Conservation (phyloP, 2,888 invertebrate species). For the Polyommatus iphigenia region DNA sequence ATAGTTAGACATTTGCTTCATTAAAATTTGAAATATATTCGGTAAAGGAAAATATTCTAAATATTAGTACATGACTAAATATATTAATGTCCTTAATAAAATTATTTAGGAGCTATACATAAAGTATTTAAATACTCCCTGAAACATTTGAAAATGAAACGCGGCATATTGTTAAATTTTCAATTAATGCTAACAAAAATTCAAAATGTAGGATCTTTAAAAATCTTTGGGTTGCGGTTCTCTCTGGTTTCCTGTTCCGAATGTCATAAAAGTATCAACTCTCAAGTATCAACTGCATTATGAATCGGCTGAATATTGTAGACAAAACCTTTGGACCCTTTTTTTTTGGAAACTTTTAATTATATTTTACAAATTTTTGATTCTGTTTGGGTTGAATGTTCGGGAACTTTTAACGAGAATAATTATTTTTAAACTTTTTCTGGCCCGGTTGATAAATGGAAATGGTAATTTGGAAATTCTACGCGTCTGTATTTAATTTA, state of each 20-base stretch:
- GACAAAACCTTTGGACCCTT: slow-evolving; percentile 5
- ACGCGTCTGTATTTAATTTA: slow-evolving; percentile 4
- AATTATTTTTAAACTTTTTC: slow-evolving; percentile 27
- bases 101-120: too few relatives aligned
- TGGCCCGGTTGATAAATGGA: not conserved
- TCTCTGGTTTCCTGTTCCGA: not conserved
- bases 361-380: slow-evolving; percentile 30
- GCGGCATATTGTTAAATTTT: too few relatives aligned
- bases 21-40: too few relatives aligned
- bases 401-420: slow-evolving; percentile 25
- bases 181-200: too few relatives aligned
- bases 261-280: not conserved
- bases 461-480: slow-evolving; percentile 7
- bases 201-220: not conserved
- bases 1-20: too few relatives aligned
- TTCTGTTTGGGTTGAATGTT: slow-evolving; percentile 27
- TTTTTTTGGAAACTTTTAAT: slow-evolving; percentile 27
- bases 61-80: too few relatives aligned
- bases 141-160: too few relatives aligned
- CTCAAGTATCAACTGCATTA: slow-evolving; percentile 7
- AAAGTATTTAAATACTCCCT: too few relatives aligned
- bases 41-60: too few relatives aligned
- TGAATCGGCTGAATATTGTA: slow-evolving; percentile 23
- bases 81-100: too few relatives aligned
- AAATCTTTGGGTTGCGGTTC: not conserved